These are phyloP conservation scores for Myotis planiceps DNA, from an alignment of 2,797 vertebrate genomes.

Conservation along the genomic window DNA sequence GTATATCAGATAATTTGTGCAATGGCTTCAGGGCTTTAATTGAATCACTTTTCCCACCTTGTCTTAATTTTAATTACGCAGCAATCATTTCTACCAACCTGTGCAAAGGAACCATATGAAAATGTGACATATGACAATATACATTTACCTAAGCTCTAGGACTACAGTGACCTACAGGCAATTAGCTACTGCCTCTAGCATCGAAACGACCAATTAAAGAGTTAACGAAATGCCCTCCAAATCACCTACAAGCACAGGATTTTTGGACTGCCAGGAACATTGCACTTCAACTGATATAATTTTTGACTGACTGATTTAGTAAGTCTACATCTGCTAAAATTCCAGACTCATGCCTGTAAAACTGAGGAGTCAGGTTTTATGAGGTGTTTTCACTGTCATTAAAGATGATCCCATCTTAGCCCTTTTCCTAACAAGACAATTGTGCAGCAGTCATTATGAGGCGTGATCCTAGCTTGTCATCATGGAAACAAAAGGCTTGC, in stretches of 20 bases:
- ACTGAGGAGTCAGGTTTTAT: slow-evolving; percentile 85
- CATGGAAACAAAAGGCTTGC: slow-evolving; percentile 84
- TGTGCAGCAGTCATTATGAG: slow-evolving; percentile 85
- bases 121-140: slow-evolving; percentile 90
- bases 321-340: slow-evolving; percentile 85
- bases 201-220: slow-evolving; percentile 90
- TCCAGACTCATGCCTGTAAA: slow-evolving; percentile 86
- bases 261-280: slow-evolving; percentile 87
- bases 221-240: slow-evolving; percentile 90
- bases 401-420: slow-evolving; percentile 88
- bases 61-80: slow-evolving; percentile 89
- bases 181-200: slow-evolving; percentile 88
- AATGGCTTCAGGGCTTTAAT: slow-evolving; percentile 87
- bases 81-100: slow-evolving; percentile 87
- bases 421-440: slow-evolving; percentile 88
- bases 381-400: slow-evolving; percentile 88
- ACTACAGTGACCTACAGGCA: slow-evolving; percentile 89
- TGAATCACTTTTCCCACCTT: slow-evolving; percentile 87
- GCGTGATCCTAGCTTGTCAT: slow-evolving; percentile 86
- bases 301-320: slow-evolving; percentile 90
- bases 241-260: slow-evolving; percentile 87
- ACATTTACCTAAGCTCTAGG: slow-evolving; percentile 88
- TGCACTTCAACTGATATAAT: slow-evolving; percentile 86
- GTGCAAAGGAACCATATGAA: slow-evolving; percentile 86
- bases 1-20: slow-evolving; percentile 86